These are phyloP conservation scores for Limnephilus rhombicus DNA, from an alignment of 2,888 invertebrate genomes.

Conservation along the genomic window DNA sequence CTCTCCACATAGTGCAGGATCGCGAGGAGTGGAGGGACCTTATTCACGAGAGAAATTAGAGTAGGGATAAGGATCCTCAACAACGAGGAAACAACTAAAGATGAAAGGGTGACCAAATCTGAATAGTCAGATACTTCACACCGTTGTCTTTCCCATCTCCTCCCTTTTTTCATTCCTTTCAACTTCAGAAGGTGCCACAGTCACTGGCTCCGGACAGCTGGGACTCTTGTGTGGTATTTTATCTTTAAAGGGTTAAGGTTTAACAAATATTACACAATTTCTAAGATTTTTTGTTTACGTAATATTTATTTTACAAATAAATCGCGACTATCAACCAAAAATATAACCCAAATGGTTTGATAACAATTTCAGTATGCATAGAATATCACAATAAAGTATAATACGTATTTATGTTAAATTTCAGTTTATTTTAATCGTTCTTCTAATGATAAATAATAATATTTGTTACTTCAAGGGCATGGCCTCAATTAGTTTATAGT, in stretches of 20 bases:
- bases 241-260: background rate
- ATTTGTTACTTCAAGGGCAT: background rate
- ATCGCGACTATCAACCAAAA: background rate
- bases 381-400: background rate
- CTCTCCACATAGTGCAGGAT: too few species aligned
- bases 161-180: too few species aligned
- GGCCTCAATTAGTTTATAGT: conserved; percentile 67
- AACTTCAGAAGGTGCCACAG: too few species aligned
- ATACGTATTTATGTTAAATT: background rate
- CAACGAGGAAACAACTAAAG: too few species aligned
- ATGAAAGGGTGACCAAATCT: too few species aligned
- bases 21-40: too few species aligned
- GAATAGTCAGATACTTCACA: too few species aligned
- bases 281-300: background rate
- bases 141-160: too few species aligned
- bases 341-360: background rate
- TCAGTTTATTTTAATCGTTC: background rate
- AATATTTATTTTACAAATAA: background rate
- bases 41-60: too few species aligned
- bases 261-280: background rate
- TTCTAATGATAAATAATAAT: background rate
- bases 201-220: too few species aligned
- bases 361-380: background rate
- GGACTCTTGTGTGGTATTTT: too few species aligned
- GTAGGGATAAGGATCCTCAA: too few species aligned